These are phyloP conservation scores for Botrylloides violaceus DNA, from an alignment of 23 tunicate species.

Conservation along the genomic window DNA sequence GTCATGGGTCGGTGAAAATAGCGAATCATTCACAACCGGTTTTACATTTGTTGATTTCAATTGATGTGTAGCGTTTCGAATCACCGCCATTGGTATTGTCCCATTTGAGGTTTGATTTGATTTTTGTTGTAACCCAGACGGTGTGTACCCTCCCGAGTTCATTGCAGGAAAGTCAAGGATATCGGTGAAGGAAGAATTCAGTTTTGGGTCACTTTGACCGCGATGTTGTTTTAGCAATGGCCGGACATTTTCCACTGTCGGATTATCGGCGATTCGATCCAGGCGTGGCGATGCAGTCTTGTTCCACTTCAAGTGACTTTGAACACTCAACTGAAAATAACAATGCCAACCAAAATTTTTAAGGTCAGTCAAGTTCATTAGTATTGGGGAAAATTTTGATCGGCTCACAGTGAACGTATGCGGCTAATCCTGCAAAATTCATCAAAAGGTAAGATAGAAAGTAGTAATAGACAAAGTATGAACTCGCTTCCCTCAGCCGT, in stretches of 20 bases:
- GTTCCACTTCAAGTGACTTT: constrained; percentile 37
- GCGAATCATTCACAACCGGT: neutral
- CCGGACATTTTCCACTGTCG: constrained; percentile 36
- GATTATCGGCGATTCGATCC: constrained; percentile 28
- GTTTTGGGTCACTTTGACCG: neutral
- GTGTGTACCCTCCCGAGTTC: constrained; percentile 40
- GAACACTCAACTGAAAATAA: constrained; percentile 10
- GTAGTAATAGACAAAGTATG: too few relatives aligned
- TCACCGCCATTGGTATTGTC: constrained; percentile 21
- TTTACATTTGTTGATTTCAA: constrained; percentile 4
- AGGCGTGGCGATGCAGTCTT: constrained; percentile 65
- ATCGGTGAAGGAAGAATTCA: neutral
- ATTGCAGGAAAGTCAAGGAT: constrained; percentile 1
- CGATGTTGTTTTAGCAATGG: constrained; percentile 29
- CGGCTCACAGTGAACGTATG: too few relatives aligned
- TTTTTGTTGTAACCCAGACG: constrained; percentile 37
- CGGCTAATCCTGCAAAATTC: too few relatives aligned
- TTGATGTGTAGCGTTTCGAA: constrained; percentile 20
- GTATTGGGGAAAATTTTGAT: too few relatives aligned
- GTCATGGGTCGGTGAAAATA: neutral
- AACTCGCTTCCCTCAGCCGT: too few relatives aligned
- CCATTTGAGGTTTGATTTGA: neutral
- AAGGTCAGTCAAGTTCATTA: too few relatives aligned
- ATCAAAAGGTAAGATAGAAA: too few relatives aligned
- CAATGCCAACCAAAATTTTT: too few relatives aligned